Evolutionary conservation across 2,888 invertebrate genomes (phyloP).

Genomic region (Dione juno): DNA sequence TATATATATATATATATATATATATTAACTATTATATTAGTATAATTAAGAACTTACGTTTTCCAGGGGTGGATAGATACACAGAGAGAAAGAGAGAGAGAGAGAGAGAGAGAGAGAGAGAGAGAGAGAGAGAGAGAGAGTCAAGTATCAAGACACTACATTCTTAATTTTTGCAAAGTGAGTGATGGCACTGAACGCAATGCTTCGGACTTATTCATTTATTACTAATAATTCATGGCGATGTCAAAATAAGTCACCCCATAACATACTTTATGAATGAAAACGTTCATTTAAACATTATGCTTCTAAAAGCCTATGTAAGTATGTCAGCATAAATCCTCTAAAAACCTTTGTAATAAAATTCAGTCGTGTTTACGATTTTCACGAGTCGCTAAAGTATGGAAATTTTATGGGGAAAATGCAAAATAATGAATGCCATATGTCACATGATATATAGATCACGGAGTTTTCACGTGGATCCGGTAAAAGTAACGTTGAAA

Average conservation of each 20-base stretch:
- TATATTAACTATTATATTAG: too few species aligned
- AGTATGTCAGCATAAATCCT: conserved; percentile 22
- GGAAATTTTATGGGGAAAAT: conserved; percentile 24
- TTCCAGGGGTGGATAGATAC: too few species aligned
- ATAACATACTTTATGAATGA: neutral
- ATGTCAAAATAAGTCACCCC: neutral
- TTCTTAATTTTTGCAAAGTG: too few species aligned
- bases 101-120: too few species aligned
- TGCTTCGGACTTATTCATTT: too few species aligned
- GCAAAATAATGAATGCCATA: conserved; percentile 21
- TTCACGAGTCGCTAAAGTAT: conserved; percentile 22
- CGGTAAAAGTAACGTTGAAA: neutral
- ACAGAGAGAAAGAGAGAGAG: too few species aligned
- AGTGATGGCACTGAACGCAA: too few species aligned
- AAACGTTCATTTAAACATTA: conserved; percentile 11
- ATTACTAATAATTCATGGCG: too few species aligned
- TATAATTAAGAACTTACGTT: too few species aligned
- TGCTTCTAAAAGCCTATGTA: neutral
- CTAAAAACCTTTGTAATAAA: conserved; percentile 28
- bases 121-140: too few species aligned
- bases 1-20: too few species aligned
- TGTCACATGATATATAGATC: conserved; percentile 16
- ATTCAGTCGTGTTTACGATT: conserved; percentile 31
- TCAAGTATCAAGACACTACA: too few species aligned
- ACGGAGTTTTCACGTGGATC: neutral